Base-by-base conservation (phyloP, 2,797 vertebrate species). In the Ctenochaetus hawaiiensis region DNA sequence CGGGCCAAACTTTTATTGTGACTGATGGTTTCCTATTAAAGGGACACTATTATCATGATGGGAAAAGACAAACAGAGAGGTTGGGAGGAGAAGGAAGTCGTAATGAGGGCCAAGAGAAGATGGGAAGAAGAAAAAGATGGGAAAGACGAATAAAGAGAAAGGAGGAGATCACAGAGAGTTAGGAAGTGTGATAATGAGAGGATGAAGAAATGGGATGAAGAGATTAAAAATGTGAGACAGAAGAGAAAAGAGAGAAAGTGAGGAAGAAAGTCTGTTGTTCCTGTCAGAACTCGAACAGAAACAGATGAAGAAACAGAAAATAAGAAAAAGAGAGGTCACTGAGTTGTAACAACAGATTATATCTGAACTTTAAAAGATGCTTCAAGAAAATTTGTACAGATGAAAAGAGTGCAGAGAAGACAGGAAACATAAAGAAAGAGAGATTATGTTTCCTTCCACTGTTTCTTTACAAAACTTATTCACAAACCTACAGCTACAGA, bases 21-120 rank as follows among this genome's bases (percentile, higher is more conserved):
- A 97, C 96, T 97, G 96, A 97, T 97, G 96, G 95, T 93, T 96
- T 96, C 95, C 95, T 96, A 96, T 97, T 96, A 96, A 30, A 30
- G 26, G 26, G 26, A 30, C 26, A 30, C 26, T 30, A 30, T 30
- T 30, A 30, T 30, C 26, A 67, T 76, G 72, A 59, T 51, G 68
- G 68, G 43, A 57, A 48, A 18, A 58, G 56, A 54, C 58, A 37
- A 48, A 66, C 60, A 57, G 44, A 53, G 16, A 23, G 30, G 12
- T 1, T 7, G 12, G 20, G 47, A 48, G 45, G 53, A 57, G 52
- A 26, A 43, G 44, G 34, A 61, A 54, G 59, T 51, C 54, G 49
- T 48, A 48, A 56, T 23, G 37, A 51, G 22, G 58, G 49, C 18
- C 30, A 23, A 18, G 18, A 67, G 20, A 23, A 30, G 26, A 30